Evolutionary conservation across 2,113 vertebrate genomes (phyloP).

Genomic region (Platanista minor): DNA sequence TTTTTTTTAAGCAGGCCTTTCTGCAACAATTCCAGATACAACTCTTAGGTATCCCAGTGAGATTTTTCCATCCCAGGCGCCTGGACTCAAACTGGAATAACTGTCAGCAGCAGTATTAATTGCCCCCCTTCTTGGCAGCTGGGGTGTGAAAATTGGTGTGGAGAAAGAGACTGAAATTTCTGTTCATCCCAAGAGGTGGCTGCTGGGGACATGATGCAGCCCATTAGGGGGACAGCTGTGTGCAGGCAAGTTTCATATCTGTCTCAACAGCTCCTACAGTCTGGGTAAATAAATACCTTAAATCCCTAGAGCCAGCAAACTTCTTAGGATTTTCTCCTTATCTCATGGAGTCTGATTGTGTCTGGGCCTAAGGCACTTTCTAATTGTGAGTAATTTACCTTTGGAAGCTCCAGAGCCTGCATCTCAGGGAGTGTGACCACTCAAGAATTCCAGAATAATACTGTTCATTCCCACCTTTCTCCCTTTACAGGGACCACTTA

Average conservation of each 20-base stretch:
- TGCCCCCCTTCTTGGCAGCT: conserved; percentile 32
- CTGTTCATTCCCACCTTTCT: neutral
- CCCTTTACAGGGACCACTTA: neutral
- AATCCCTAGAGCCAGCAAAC: conserved; percentile 36
- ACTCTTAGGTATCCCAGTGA: neutral
- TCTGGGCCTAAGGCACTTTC: conserved; percentile 6
- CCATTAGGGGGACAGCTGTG: conserved; percentile 26
- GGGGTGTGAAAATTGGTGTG: conserved; percentile 40
- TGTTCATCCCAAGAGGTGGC: conserved; percentile 20
- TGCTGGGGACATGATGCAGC: neutral
- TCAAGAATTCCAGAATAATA: neutral
- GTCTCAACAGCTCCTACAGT: conserved; percentile 36
- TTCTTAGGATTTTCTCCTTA: conserved; percentile 44
- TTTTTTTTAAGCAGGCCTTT: neutral
- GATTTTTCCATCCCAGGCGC: conserved; percentile 25
- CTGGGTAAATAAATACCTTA: conserved; percentile 47
- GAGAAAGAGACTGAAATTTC: conserved; percentile 49
- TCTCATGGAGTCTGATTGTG: neutral
- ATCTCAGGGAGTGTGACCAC: neutral
- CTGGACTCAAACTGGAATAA: conserved; percentile 52
- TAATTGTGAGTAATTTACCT: conserved; percentile 46
- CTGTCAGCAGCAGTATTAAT: conserved; percentile 66
- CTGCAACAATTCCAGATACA: neutral
- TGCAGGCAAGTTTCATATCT: conserved; percentile 24
- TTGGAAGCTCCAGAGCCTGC: neutral